Evolutionary conservation across 2,113 vertebrate species (phyloP).

Genomic region (Hemiscyllium ocellatum): DNA sequence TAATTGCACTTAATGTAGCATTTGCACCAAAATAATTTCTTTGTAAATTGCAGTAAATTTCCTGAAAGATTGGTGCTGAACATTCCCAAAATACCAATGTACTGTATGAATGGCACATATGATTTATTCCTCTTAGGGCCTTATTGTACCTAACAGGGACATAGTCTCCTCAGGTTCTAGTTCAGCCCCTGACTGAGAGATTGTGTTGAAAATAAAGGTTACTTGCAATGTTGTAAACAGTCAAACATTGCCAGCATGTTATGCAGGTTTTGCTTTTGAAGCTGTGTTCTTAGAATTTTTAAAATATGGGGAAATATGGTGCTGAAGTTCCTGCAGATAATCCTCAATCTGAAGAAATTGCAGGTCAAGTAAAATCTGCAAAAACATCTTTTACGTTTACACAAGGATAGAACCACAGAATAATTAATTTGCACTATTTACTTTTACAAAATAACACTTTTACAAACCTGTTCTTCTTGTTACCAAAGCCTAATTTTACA

Average conservation of each 20-base stretch:
- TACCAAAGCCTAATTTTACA: not conserved
- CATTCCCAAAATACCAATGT: not conserved
- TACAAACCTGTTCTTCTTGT: not conserved
- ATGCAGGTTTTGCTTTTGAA: not conserved
- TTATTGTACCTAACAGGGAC: too few relatives aligned
- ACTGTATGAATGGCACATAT: not conserved
- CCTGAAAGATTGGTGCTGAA: slow-evolving; percentile 15
- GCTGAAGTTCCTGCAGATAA: not conserved
- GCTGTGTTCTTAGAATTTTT: not conserved
- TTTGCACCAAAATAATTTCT: not conserved
- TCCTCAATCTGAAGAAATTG: slow-evolving; percentile 7
- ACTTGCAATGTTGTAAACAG: not conserved
- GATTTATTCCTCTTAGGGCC: not conserved
- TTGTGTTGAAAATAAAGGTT: not conserved
- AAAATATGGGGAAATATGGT: not conserved
- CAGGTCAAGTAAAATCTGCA: not conserved
- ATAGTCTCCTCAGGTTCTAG: not conserved
- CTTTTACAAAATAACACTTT: not conserved
- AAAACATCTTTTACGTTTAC: not conserved
- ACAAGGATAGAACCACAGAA: not conserved
- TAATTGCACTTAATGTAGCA: not conserved
- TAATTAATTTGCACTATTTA: slow-evolving; percentile 32
- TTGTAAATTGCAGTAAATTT: slow-evolving; percentile 6
- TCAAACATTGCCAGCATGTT: not conserved
- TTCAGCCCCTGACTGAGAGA: slow-evolving; percentile 3